These are phyloP conservation scores for Heliornis fulica DNA, from an alignment of 2,113 vertebrate genomes.

Conservation along the genomic window DNA sequence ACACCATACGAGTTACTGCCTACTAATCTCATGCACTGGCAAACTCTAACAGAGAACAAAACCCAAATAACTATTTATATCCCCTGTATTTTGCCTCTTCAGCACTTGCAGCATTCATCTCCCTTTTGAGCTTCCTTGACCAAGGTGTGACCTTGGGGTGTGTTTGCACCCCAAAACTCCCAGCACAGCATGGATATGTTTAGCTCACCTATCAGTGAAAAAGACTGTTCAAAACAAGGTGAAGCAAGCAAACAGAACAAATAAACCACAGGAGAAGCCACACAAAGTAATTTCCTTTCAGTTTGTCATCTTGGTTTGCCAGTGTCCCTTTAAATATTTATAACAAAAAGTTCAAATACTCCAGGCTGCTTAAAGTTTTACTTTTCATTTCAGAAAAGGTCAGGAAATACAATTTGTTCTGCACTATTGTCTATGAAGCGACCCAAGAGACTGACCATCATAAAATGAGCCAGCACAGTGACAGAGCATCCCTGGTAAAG, in stretches of 20 bases:
- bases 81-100: neutral
- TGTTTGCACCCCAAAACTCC: neutral
- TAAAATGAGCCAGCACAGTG: neutral
- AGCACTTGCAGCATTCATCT: neutral
- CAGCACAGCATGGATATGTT: fast-evolving
- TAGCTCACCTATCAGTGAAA: neutral
- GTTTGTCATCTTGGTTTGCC: neutral
- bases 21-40: neutral
- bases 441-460: fast-evolving
- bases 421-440: neutral
- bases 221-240: fast-evolving
- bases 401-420: neutral
- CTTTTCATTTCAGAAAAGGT: neutral
- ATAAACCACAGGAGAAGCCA: neutral
- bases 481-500: neutral
- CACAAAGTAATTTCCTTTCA: neutral
- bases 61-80: neutral
- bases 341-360: neutral
- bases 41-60: neutral
- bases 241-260: neutral
- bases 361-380: neutral
- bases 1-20: neutral
- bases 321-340: neutral
- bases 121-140: neutral
- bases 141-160: neutral